Evolutionary conservation across 2,113 vertebrate genomes (phyloP).

Genomic region (Phycodurus eques): DNA sequence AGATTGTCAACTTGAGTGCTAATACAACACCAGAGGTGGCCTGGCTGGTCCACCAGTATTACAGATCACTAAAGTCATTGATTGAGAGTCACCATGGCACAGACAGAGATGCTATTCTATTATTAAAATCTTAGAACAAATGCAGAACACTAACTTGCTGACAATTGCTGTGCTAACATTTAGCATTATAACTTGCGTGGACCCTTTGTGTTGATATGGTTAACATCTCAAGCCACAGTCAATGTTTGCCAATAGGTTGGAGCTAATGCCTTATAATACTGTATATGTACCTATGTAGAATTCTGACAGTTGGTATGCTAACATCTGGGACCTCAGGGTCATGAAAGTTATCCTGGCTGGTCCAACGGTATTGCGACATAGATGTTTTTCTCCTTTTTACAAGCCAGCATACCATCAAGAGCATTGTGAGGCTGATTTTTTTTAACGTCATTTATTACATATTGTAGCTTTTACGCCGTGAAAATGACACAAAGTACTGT

Average conservation of each 20-base stretch:
- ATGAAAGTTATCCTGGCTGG: neutral
- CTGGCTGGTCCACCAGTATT: neutral
- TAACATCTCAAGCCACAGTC: too few species aligned
- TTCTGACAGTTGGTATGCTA: too few species aligned
- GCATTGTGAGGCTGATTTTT: neutral
- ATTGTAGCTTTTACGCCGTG: neutral
- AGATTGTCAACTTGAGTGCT: neutral
- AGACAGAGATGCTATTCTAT: neutral
- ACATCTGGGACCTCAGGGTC: neutral
- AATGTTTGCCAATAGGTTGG: too few species aligned
- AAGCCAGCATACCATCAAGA: neutral
- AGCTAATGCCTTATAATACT: too few species aligned
- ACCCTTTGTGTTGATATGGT: too few species aligned
- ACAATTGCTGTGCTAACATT: too few species aligned
- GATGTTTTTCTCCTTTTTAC: neutral
- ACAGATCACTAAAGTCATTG: neutral
- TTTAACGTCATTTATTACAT: neutral
- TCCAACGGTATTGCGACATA: neutral
- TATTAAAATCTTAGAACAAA: too few species aligned
- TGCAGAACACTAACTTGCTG: too few species aligned
- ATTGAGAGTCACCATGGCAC: neutral
- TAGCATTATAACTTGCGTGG: too few species aligned
- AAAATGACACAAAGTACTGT: neutral
- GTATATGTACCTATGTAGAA: too few species aligned
- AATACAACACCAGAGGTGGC: neutral